Conservation (phyloP, 1,140 invertebrate genomes). For the Notospermus geniculatus region DNA sequence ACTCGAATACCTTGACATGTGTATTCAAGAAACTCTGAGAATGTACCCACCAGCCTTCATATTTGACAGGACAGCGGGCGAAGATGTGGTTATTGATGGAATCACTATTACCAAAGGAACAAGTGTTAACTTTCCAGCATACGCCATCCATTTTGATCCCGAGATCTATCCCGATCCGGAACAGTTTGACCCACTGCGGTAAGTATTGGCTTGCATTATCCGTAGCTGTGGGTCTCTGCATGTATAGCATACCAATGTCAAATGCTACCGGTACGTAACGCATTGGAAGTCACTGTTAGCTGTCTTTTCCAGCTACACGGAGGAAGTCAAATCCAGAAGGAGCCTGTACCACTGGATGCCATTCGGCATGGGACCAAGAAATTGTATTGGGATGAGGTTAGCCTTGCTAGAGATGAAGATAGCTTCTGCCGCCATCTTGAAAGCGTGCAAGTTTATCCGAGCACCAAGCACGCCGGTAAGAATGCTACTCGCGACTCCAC, state of each 20-base stretch:
- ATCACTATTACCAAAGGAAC: conserved; percentile 59
- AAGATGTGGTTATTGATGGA: conserved; percentile 35
- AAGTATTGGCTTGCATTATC: no score
- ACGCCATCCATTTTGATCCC: conserved; percentile 58
- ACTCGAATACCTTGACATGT: conserved; percentile 48
- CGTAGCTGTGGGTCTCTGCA: no score
- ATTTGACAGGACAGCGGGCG: conserved; percentile 19
- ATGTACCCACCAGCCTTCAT: conserved; percentile 42
- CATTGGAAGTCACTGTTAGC: not conserved
- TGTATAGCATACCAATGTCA: no score
- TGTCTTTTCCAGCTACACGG: conserved; percentile 19
- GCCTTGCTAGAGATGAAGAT: conserved; percentile 67
- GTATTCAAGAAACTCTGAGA: conserved; percentile 50
- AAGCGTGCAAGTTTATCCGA: conserved; percentile 33
- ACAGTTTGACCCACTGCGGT: conserved; percentile 55
- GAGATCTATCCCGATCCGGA: conserved; percentile 54
- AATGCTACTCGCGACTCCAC: no score
- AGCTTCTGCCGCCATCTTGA: conserved; percentile 52
- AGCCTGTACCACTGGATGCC: conserved; percentile 60
- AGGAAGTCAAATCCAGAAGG: conserved; percentile 42
- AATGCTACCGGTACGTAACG: no score
- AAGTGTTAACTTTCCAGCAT: conserved; percentile 56
- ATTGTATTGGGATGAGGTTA: conserved; percentile 64
- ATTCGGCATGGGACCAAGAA: conserved; percentile 63
- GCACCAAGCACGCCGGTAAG: conserved; percentile 22